Conservation (phyloP, 2,888 invertebrate species). For the Hesperia comma region DNA sequence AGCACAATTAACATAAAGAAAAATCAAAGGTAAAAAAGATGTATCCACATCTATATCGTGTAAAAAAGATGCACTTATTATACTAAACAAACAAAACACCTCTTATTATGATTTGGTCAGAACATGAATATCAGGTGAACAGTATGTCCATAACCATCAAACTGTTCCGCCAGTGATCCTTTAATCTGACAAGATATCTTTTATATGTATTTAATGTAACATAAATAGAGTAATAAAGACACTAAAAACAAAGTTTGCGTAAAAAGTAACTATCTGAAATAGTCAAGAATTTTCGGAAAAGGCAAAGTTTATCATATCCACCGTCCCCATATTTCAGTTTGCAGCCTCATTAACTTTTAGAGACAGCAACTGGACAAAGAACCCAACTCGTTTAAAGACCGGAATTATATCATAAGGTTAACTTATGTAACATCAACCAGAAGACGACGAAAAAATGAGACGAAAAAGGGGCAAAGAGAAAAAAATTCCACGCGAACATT, state of each 20-base stretch:
- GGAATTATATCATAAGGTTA: conserved; percentile 36
- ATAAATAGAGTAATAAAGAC: neutral
- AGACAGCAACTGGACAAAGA: conserved; percentile 37
- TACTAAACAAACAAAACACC: too few species aligned
- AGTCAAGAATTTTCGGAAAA: conserved; percentile 19
- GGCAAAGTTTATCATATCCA: conserved; percentile 24
- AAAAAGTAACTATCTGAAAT: conserved; percentile 20
- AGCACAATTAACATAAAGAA: too few species aligned
- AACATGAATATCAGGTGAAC: too few species aligned
- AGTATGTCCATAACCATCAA: too few species aligned
- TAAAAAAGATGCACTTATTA: too few species aligned
- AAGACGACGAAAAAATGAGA: conserved; percentile 31
- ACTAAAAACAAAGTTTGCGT: neutral
- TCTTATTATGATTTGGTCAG: too few species aligned
- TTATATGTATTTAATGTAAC: neutral
- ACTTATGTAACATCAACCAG: conserved; percentile 33
- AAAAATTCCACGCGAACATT: conserved; percentile 46
- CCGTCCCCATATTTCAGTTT: conserved; percentile 31
- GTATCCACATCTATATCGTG: too few species aligned
- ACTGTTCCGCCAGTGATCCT: too few species aligned
- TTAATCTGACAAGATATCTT: neutral
- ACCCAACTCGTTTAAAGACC: conserved; percentile 34
- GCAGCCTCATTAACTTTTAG: conserved; percentile 36
- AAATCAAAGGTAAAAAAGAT: too few species aligned
- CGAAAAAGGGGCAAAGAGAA: conserved; percentile 35